A percentile compares a stretch with the other conserved stretches of the same genome.
phyloP scores from a whole-genome alignment of 2,888 invertebrate species.

The Hipparchia semele region DNA sequence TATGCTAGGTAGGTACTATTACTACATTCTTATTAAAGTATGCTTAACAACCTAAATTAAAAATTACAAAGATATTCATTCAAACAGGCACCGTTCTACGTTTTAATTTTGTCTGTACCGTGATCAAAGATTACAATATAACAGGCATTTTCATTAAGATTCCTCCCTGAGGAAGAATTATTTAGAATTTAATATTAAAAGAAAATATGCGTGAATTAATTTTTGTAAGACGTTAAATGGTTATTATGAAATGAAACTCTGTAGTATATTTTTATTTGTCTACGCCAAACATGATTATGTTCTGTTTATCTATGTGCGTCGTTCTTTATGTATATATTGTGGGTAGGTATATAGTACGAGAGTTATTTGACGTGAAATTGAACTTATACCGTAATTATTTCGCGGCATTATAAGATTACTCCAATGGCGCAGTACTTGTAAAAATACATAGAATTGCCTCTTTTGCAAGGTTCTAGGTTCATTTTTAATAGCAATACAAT shows the following conservation, averaged over 20 bases:
- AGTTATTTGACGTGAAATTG: too few relatives aligned
- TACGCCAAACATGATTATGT: too few relatives aligned
- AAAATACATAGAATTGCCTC: too few relatives aligned
- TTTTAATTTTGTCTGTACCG: slow-evolving; percentile 1
- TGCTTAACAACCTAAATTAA: not conserved
- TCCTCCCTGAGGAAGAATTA: slow-evolving; percentile 9
- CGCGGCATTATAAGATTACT: too few relatives aligned
- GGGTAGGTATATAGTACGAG: too few relatives aligned
- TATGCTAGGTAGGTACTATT: too few relatives aligned
- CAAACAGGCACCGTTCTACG: not conserved
- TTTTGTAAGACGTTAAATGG: slow-evolving; percentile 3
- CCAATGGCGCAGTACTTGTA: too few relatives aligned
- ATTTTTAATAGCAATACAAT: too few relatives aligned
- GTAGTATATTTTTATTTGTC: not conserved
- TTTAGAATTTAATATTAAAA: slow-evolving; percentile 8
- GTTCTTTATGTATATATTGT: too few relatives aligned
- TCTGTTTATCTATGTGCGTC: too few relatives aligned
- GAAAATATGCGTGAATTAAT: not conserved
- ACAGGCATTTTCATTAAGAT: slow-evolving; percentile 11
- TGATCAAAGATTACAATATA: slow-evolving; percentile 15
- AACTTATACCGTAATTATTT: too few relatives aligned
- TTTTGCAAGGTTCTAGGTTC: too few relatives aligned
- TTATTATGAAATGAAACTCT: not conserved
- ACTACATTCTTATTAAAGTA: not conserved
- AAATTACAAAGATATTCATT: not conserved